These are phyloP conservation scores for Argyresthia goedartella DNA, from an alignment of 2,888 invertebrate genomes.

Conservation along the genomic window DNA sequence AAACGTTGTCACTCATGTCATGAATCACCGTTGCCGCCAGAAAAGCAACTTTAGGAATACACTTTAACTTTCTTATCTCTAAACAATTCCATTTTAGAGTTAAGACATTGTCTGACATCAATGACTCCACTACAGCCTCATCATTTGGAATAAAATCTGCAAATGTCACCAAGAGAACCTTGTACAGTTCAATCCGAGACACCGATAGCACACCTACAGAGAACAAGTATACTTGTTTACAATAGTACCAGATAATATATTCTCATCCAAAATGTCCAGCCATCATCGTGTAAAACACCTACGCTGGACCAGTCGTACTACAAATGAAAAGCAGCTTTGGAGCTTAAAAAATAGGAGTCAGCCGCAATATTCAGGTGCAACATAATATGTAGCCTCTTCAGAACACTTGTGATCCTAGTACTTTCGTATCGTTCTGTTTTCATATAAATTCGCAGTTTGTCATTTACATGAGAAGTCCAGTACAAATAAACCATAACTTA, in stretches of 20 bases:
- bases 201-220: slow-evolving; percentile 45
- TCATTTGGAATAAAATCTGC: no score
- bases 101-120: no score
- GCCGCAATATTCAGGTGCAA: background rate
- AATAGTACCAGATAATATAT: slow-evolving; percentile 48
- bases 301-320: slow-evolving; percentile 23
- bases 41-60: no score
- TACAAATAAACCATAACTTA: no score
- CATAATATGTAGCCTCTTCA: slow-evolving; percentile 50
- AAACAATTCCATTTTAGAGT: no score
- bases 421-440: slow-evolving; percentile 14
- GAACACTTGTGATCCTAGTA: slow-evolving; percentile 43
- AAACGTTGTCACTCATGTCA: no score
- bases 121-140: no score
- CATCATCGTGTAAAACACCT: slow-evolving; percentile 54
- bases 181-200: slow-evolving; percentile 16
- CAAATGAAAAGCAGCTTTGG: slow-evolving; percentile 22
- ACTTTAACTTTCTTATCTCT: no score
- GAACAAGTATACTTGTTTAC: slow-evolving; percentile 38
- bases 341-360: background rate
- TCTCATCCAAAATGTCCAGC: slow-evolving; percentile 58
- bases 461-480: no score
- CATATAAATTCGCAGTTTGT: background rate
- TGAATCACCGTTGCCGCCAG: no score
- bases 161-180: background rate